Base-by-base conservation (phyloP, 2,888 invertebrate species). In the Caenorhabditis zanzibari region DNA sequence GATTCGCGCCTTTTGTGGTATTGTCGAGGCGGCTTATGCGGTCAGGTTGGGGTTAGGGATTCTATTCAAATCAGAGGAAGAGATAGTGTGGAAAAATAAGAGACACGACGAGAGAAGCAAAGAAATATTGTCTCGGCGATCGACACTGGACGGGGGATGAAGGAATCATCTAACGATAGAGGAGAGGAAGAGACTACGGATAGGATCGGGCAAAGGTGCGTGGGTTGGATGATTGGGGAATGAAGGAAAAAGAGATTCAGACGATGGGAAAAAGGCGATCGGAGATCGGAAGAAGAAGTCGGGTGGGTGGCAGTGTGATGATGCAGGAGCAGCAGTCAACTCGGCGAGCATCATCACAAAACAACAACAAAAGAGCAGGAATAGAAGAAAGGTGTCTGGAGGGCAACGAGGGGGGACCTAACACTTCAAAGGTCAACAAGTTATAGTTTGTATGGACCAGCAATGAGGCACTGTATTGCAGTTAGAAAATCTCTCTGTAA, bases 231-330 rank as follows among this genome's bases (percentile, higher is more conserved):
- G 54, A 68, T 38, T 54, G 24, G 19, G 54, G 54, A 54, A n/a
- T 38, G 22, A 28, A 35, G 49, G 52, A 14, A 47, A 64, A 52
- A 66, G 66, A 66, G 54, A 49, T 68, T 52, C 49, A 49, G 52
- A 58, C 26, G 35, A 35, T 28, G 32, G 26, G 54, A 19, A 44
- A n/a, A 64, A 61, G 63, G 47, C 56, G 64, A 54, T 54, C 47
- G 56, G 72, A 63, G 72, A 63, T 73, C 63, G 63, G 58, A 71
- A 63, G n/a, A n/a, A n/a, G 73, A 63, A 59, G 49, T 58, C 47
- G 72, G 56, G 72, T 72, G 59, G 72, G 72, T 59, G 59, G 72
- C 44, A 59, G 72, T 72, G 72, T 72, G 72, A 72, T 72, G 7
- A 47, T 72, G 72, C 28, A 72, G 59, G 63, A 22, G 72, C n/a